Evolutionary conservation across 2,888 invertebrate genomes (phyloP), one percentile per base, ranked within the genome.

Genomic region (Melangyna quadrimaculata): DNA sequence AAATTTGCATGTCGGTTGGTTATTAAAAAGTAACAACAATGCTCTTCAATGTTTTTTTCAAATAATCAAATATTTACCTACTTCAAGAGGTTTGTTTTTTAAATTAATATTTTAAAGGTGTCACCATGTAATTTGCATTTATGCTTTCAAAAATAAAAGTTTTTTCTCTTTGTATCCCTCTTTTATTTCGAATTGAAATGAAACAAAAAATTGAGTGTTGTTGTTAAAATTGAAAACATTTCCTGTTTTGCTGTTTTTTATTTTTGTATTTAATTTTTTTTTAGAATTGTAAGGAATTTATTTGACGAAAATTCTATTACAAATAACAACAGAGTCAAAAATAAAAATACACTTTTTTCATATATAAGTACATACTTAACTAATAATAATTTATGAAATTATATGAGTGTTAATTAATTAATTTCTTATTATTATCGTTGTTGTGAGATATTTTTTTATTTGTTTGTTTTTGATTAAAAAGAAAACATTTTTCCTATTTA

Each of bases 171-270:
- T 2, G 3, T 7, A 35, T 35, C 7, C n/a, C n/a, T 40, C 17
- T 61, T 19, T 3, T 45, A 32, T 27, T 24, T 53, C 14, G 0
- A 17, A 19, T 57, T 35, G 14, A 35, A 57, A 57, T 32, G 6
- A 57, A 61, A 59, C 14, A 59, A 59, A 17, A 59, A 59, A 59
- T 17, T 59, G 1, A 51, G n/a, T 48, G 9, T 59, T 48, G 29
- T 51, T 27, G n/a, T 73, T 45, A 71, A 45, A 71, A 57, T 59
- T 70, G 40, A 57, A 59, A 37, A 32, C 37, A 59, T 59, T 37
- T 32, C 12, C 32, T 32, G 1, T 9, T 19, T 48, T 48, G 48
- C 14, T 17, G 43, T 3, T 45, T 45, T 37, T 32, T 57, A 35
- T 32, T 57, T 6, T 19, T 22, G 7, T 32, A 35, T 17, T 57